Percentiles rank a stretch among this genome's conserved stretches.
phyloP scores from a whole-genome alignment of 2,888 invertebrate genomes.

The Rhagophthalmus giganteus region DNA sequence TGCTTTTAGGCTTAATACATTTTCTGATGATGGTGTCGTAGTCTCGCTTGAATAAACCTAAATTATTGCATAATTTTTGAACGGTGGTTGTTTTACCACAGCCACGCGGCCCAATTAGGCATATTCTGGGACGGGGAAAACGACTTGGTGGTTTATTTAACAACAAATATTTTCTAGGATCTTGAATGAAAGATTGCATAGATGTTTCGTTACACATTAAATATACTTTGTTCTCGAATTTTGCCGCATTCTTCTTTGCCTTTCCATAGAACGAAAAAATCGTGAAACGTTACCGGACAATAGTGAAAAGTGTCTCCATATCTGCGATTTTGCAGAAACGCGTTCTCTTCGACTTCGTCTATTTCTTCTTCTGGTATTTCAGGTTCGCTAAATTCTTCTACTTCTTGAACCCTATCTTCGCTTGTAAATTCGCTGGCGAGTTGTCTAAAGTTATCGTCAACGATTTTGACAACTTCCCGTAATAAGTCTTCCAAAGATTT shows the following conservation, averaged over 20 bases:
- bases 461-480: constrained; percentile 41
- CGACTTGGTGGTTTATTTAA: constrained; percentile 54
- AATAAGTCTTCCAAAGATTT: constrained; percentile 43
- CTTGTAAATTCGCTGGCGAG: constrained; percentile 56
- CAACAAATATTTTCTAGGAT: constrained; percentile 58
- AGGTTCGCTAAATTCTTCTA: constrained; percentile 54
- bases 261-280: constrained; percentile 61
- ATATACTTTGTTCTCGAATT: constrained; percentile 61
- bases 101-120: constrained; percentile 61
- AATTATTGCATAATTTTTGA: constrained; percentile 58
- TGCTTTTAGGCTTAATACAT: constrained; percentile 18
- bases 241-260: constrained; percentile 62
- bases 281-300: constrained; percentile 64
- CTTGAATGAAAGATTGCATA: constrained; percentile 57
- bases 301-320: constrained; percentile 63
- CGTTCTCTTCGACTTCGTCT: constrained; percentile 43
- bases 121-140: constrained; percentile 61
- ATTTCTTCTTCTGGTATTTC: constrained; percentile 50
- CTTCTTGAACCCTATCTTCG: constrained; percentile 57
- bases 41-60: constrained; percentile 60
- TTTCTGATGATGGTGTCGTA: constrained; percentile 49
- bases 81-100: constrained; percentile 61
- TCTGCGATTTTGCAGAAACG: constrained; percentile 45
- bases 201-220: constrained; percentile 59
- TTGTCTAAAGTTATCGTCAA: constrained; percentile 52